Evolutionary conservation across 1,140 invertebrate genomes (phyloP), one percentile per base, ranked within the genome.

Genomic region (Drosophila sturtevanti): DNA sequence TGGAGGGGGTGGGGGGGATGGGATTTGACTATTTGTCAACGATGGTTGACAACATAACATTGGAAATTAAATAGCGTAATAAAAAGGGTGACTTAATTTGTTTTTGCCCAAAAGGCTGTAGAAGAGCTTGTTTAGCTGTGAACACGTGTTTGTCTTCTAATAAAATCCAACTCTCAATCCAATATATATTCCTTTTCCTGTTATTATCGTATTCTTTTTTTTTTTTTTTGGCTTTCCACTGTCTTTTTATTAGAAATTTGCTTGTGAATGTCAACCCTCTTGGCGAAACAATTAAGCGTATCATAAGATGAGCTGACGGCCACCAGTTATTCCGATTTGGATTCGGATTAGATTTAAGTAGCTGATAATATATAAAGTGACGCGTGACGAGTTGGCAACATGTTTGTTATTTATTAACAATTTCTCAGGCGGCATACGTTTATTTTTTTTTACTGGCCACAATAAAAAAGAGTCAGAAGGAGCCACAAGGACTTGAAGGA

Each of bases 61-160:
- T 69, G 73, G 55, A 77, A 77, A 82, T 82, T 81, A 82, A 82
- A 82, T 81, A 74, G 69, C 74, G 74, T 66, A 71, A 68, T 77
- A 76, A 77, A 48, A 82, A 82, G 79, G 79, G 79, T 82, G 78
- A 81, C 78, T 82, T 82, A 70, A 82, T 82, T 82, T 82, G 70
- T 81, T 82, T 82, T 68, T 77, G 14, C 54, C 24, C n/a, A 4
- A 68, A 12, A 24, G 31, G 27, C 18, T 18, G 10, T 37, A 24
- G 66, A 71, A 21, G 41, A 48, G 41, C 41, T 10, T 48, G 58
- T 65, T 78, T 75, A 77, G 69, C 74, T 70, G 75, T 69, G 74
- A 81, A 82, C 79, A 81, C 78, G 79, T 81, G 79, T 79, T 79
- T 79, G 76, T 65, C 54, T 79, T 72, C 11, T 54, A 79, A 79